Evolutionary conservation across 2,113 vertebrate genomes (phyloP).

Genomic region (Caloenas nicobarica): DNA sequence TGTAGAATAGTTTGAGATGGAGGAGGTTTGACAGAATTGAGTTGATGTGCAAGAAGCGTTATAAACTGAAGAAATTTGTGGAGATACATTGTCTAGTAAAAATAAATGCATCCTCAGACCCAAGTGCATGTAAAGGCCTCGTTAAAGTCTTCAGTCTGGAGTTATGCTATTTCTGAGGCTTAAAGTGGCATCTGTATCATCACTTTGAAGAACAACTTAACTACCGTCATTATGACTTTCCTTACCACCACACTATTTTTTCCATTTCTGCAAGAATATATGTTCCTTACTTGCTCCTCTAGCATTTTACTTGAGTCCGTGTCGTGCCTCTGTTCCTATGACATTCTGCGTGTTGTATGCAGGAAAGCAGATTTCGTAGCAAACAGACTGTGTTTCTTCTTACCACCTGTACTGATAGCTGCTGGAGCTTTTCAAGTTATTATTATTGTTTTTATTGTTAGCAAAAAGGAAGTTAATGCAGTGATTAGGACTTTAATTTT

Average conservation of each 20-base stretch:
- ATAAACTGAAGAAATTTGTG: too few relatives aligned
- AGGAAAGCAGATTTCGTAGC: not conserved
- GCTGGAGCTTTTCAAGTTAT: not conserved
- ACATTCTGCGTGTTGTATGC: too few relatives aligned
- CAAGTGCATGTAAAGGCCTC: not conserved
- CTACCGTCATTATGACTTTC: not conserved
- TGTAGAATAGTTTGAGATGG: not conserved
- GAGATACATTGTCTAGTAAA: fast-evolving
- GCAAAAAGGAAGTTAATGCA: not conserved
- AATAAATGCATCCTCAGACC: fast-evolving
- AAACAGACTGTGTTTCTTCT: not conserved
- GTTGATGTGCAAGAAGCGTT: not conserved
- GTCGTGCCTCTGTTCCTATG: not conserved
- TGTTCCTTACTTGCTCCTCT: not conserved
- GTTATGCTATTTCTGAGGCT: not conserved
- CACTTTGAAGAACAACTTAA: not conserved
- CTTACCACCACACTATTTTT: not conserved
- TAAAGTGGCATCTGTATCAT: not conserved
- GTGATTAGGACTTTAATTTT: not conserved
- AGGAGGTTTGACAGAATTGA: not conserved
- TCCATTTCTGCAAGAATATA: not conserved
- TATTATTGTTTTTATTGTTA: not conserved
- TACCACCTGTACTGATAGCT: not conserved
- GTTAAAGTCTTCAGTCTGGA: not conserved
- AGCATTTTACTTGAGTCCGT: not conserved